These are phyloP conservation scores for Lagopus muta DNA, from an alignment of 2,113 vertebrate genomes.

Conservation along the genomic window DNA sequence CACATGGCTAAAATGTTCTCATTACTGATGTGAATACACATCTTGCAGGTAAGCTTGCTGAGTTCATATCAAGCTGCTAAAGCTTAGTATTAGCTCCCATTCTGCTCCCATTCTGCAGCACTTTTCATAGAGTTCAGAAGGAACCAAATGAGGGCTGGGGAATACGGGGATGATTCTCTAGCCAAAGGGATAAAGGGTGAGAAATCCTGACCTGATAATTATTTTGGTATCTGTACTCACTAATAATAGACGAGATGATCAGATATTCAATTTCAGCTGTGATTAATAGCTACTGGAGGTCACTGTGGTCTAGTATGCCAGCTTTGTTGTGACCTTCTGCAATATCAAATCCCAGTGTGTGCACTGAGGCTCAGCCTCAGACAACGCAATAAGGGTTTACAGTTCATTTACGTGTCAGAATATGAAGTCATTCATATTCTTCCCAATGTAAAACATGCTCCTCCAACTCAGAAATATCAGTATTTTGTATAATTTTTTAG, in stretches of 20 bases:
- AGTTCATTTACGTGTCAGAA: fast-evolving
- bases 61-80: background rate
- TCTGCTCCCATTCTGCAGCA: background rate
- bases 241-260: background rate
- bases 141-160: background rate
- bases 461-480: background rate
- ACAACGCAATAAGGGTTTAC: background rate
- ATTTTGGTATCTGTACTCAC: background rate
- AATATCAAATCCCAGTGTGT: background rate
- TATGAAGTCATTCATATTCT: background rate
- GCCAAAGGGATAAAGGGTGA: background rate
- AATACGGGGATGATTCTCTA: background rate
- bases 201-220: background rate
- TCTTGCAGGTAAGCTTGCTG: background rate
- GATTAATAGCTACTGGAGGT: background rate
- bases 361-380: fast-evolving
- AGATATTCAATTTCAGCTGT: fast-evolving
- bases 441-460: background rate
- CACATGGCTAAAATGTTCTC: background rate
- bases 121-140: background rate
- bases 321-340: background rate
- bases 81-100: too few species aligned
- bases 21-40: fast-evolving
- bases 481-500: background rate
- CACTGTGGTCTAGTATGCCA: background rate